Evolutionary conservation across 2,888 invertebrate genomes (phyloP).

Genomic region (Dynastes grantii): DNA sequence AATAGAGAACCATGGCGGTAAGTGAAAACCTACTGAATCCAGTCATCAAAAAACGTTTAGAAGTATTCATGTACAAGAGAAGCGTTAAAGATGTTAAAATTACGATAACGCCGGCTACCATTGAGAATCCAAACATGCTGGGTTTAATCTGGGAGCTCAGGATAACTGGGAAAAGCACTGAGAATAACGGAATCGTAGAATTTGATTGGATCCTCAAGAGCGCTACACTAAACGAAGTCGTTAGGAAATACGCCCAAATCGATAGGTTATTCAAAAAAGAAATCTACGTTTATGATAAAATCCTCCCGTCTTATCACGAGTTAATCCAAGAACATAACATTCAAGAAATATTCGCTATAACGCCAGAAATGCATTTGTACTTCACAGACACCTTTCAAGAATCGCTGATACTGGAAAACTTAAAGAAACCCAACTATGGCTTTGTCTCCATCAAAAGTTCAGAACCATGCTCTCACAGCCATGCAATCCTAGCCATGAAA

Average conservation of each 20-base stretch:
- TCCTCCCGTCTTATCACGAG: constrained; percentile 58
- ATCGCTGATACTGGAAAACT: constrained; percentile 59
- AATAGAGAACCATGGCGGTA: constrained; percentile 11
- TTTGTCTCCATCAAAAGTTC: constrained; percentile 55
- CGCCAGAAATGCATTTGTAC: constrained; percentile 54
- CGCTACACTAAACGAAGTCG: constrained; percentile 57
- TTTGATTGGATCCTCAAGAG: constrained; percentile 62
- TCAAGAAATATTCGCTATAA: constrained; percentile 53
- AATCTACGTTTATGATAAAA: constrained; percentile 59
- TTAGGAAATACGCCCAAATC: constrained; percentile 58
- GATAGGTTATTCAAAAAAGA: constrained; percentile 60
- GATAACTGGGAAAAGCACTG: constrained; percentile 50
- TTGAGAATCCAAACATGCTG: constrained; percentile 49
- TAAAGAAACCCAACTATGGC: constrained; percentile 56
- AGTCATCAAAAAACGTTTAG: constrained; percentile 21
- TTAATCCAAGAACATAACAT: constrained; percentile 56
- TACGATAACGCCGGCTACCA: neutral
- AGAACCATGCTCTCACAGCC: constrained; percentile 59
- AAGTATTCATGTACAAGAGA: constrained; percentile 3
- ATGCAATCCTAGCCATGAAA: constrained; percentile 58
- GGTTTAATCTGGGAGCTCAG: constrained; percentile 58
- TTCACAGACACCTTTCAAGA: constrained; percentile 57
- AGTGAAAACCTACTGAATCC: constrained; percentile 36
- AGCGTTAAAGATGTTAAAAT: neutral
- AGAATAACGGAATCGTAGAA: constrained; percentile 31